phyloP scores from a whole-genome alignment of 1,140 invertebrate species.

The Gonatopus flavifemur region DNA sequence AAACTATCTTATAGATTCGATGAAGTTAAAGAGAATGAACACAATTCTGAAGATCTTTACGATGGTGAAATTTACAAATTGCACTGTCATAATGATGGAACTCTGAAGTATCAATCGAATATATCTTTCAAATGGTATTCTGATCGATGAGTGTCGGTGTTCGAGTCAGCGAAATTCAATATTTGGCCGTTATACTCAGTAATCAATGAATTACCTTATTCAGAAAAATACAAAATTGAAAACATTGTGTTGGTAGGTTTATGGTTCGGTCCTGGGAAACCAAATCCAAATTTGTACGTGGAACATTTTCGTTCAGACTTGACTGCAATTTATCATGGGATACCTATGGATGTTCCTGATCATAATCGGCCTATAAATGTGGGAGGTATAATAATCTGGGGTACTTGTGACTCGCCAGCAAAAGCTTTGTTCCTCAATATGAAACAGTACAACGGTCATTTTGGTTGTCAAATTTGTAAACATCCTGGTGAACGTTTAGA shows the following conservation, averaged over 20 bases:
- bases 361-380: neutral
- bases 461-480: neutral
- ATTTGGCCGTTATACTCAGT: neutral
- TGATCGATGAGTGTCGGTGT: neutral
- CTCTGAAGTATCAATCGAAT: neutral
- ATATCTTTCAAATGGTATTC: neutral
- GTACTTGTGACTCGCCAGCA: neutral
- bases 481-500: neutral
- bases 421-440: too few relatives aligned
- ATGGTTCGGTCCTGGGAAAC: too few relatives aligned
- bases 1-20: neutral
- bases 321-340: neutral
- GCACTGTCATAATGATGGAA: neutral
- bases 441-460: neutral
- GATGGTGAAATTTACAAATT: neutral
- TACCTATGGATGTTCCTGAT: neutral
- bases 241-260: neutral
- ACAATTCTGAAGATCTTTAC: neutral
- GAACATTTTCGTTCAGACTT: too few relatives aligned
- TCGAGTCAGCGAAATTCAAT: neutral
- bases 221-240: neutral
- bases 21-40: neutral
- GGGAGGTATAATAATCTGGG: neutral
- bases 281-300: neutral
- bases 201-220: neutral